Conservation (phyloP, 2,113 vertebrate species). For the Galemys pyrenaicus region DNA sequence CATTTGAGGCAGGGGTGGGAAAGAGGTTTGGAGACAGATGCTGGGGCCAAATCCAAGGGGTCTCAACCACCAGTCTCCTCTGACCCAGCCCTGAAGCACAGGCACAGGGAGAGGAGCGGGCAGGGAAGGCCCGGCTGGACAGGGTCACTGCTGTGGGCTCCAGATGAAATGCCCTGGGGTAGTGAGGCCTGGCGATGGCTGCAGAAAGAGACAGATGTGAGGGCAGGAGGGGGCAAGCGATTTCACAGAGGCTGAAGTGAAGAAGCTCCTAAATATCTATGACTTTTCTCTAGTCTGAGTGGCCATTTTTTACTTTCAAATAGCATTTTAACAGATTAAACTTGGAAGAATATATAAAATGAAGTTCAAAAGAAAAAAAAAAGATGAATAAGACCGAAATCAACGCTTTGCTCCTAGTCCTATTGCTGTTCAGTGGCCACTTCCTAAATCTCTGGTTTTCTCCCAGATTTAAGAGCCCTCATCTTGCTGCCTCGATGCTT, state of each 20-base stretch:
- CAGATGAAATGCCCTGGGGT: neutral
- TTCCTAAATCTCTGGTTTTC: neutral
- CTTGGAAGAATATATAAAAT: neutral
- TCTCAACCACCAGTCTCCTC: neutral
- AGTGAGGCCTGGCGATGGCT: fast-evolving
- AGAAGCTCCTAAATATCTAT: neutral
- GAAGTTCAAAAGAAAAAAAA: neutral
- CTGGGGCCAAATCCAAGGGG: conserved; percentile 32
- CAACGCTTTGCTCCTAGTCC: neutral
- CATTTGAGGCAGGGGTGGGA: neutral
- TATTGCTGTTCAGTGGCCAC: neutral
- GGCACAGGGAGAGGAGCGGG: fast-evolving
- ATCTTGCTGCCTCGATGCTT: neutral
- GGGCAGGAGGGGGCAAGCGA: neutral
- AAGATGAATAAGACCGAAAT: neutral
- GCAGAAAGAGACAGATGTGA: neutral
- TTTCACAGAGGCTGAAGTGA: fast-evolving
- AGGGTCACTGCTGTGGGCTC: neutral
- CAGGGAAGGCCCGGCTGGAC: fast-evolving
- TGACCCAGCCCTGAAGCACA: neutral
- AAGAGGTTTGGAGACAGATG: conserved; percentile 57
- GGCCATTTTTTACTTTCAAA: conserved; percentile 5
- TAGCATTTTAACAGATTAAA: neutral
- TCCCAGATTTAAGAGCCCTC: neutral
- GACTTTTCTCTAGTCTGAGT: neutral